Evolutionary conservation across 2,113 vertebrate genomes (phyloP).

Genomic region (Nerophis lumbriciformis): DNA sequence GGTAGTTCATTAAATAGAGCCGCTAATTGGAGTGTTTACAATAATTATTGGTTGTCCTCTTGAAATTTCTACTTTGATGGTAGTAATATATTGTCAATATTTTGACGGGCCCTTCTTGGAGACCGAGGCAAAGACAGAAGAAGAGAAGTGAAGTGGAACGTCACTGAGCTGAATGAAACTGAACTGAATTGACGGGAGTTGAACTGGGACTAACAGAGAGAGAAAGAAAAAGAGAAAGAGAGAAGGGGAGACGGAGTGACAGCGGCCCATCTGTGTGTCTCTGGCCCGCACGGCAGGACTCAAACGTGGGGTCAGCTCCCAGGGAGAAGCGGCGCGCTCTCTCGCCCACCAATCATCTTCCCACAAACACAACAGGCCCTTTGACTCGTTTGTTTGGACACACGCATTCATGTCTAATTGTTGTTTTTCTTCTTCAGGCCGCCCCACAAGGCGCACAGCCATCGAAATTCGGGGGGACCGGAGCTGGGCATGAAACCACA

Average conservation of each 20-base stretch:
- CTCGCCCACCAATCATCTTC: constrained; percentile 72
- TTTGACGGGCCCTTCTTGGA: background rate
- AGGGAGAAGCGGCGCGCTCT: constrained; percentile 58
- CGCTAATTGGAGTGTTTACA: too few relatives aligned
- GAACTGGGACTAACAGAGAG: constrained; percentile 26
- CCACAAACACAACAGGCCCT: constrained; percentile 77
- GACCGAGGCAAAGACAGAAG: background rate
- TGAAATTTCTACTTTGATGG: too few relatives aligned
- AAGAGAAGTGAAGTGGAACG: background rate
- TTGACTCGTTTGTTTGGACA: constrained; percentile 92
- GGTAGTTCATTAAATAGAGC: too few relatives aligned
- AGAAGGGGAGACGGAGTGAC: constrained; percentile 32
- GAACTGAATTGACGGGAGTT: constrained; percentile 25
- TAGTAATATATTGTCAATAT: background rate
- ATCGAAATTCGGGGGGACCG: constrained; percentile 37
- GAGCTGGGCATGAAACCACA: constrained; percentile 57
- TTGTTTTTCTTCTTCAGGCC: constrained; percentile 84
- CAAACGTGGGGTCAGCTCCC: constrained; percentile 77
- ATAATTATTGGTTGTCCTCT: too few relatives aligned
- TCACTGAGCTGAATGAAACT: constrained; percentile 27
- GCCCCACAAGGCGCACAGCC: constrained; percentile 76
- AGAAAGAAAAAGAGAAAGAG: constrained; percentile 30
- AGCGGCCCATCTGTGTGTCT: constrained; percentile 83
- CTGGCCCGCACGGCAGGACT: constrained; percentile 76
- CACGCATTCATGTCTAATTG: constrained; percentile 92